phyloP scores from a whole-genome alignment of 1,140 invertebrate species.

The Megalopta genalis region DNA sequence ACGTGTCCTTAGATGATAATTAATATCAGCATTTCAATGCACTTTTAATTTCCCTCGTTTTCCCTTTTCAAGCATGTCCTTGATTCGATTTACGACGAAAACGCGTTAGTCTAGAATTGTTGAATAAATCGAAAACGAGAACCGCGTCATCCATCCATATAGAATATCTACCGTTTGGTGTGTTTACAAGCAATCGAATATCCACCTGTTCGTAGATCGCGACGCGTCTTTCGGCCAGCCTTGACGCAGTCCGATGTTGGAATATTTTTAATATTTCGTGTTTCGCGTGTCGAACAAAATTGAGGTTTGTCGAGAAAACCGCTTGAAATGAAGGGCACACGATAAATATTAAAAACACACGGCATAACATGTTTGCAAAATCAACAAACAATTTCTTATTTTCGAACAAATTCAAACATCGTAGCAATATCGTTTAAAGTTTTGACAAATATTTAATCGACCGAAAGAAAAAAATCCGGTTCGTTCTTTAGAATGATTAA shows the following conservation, averaged over 20 bases:
- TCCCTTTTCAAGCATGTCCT: neutral
- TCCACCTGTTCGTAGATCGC: neutral
- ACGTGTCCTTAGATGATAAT: conserved; percentile 11
- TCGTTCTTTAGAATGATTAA: neutral
- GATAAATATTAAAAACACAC: too few species aligned
- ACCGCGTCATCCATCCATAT: too few species aligned
- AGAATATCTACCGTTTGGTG: too few species aligned
- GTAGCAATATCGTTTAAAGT: neutral
- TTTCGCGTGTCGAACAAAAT: neutral
- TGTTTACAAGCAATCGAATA: neutral
- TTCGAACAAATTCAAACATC: neutral
- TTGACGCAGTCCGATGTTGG: too few species aligned
- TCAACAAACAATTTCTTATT: neutral
- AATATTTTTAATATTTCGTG: neutral
- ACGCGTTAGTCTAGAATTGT: neutral
- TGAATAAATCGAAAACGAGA: neutral
- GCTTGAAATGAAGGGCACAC: conserved; percentile 1
- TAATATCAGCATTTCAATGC: neutral
- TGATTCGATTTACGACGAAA: neutral
- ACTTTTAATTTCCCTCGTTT: neutral
- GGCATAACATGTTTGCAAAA: too few species aligned
- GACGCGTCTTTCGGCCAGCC: neutral
- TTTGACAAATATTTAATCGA: neutral
- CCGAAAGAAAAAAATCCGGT: neutral
- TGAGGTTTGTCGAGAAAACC: neutral